Conservation (phyloP, 2,797 vertebrate species). For the Betta splendens region DNA sequence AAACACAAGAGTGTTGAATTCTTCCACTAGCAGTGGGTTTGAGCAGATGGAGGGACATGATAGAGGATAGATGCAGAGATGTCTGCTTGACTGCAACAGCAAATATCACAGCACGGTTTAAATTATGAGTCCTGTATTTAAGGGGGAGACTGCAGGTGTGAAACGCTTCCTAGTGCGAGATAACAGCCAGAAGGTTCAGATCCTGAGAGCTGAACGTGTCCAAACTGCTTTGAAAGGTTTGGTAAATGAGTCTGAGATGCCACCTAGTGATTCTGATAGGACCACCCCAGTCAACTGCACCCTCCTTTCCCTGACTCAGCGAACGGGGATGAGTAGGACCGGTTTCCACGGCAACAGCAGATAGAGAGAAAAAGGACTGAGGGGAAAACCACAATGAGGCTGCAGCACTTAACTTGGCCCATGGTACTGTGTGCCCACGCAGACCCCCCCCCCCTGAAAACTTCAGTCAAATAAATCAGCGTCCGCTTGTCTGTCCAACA, state of each 20-base stretch:
- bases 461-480: too few relatives aligned
- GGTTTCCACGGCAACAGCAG: conserved; percentile 71
- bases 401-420: conserved; percentile 15
- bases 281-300: conserved; percentile 30
- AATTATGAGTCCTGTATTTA: too few relatives aligned
- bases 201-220: not conserved
- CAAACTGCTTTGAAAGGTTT: not conserved
- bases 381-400: conserved; percentile 24
- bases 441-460: conserved; percentile 26
- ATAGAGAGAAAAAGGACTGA: conserved; percentile 30
- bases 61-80: too few relatives aligned
- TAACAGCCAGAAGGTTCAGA: not conserved
- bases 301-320: conserved; percentile 65
- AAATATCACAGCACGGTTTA: too few relatives aligned
- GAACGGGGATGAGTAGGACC: conserved; percentile 49
- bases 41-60: too few relatives aligned
- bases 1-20: too few relatives aligned
- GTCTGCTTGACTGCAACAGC: too few relatives aligned
- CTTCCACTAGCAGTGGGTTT: too few relatives aligned
- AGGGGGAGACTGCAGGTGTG: not conserved
- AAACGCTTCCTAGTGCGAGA: not conserved
- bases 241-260: conserved; percentile 56
- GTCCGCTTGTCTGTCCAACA: conserved; percentile 1
- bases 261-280: conserved; percentile 61
- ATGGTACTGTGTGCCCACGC: conserved; percentile 27